Conservation (phyloP, 2,797 vertebrate genomes). For the Anniella stebbinsi region DNA sequence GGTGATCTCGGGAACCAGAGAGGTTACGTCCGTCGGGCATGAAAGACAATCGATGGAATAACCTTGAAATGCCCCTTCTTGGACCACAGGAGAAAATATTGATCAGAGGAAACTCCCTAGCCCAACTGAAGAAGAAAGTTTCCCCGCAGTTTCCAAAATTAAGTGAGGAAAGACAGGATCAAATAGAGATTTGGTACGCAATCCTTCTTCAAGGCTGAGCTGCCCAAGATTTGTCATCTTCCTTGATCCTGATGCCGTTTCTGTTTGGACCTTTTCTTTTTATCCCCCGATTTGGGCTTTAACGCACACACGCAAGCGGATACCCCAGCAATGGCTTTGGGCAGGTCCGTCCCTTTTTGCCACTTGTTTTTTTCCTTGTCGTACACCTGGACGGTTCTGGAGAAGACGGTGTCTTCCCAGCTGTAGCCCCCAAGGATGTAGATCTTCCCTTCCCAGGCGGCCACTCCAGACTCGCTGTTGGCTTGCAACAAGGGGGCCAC, state of each 20-base stretch:
- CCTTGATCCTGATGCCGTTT: constrained; percentile 76
- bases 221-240: constrained; percentile 69
- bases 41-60: neutral
- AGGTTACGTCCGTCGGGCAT: constrained; percentile 47
- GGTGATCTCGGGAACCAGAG: constrained; percentile 64
- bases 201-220: neutral
- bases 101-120: constrained; percentile 31
- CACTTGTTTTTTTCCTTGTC: constrained; percentile 86
- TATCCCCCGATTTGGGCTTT: constrained; percentile 80
- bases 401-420: constrained; percentile 94
- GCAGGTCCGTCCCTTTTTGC: constrained; percentile 87
- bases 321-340: constrained; percentile 90
- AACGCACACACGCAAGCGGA: constrained; percentile 91
- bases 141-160: constrained; percentile 52
- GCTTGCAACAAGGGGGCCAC: constrained; percentile 87
- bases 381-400: constrained; percentile 90
- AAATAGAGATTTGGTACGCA: neutral
- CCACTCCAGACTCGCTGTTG: constrained; percentile 92
- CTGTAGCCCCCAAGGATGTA: constrained; percentile 96
- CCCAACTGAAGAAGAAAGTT: constrained; percentile 29
- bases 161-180: constrained; percentile 25
- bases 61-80: constrained; percentile 4
- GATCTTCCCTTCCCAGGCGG: constrained; percentile 87
- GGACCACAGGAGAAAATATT: constrained; percentile 1
- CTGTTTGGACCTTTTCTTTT: constrained; percentile 80